Evolutionary conservation across 2,113 vertebrate species (phyloP).

Genomic region (Sardina pilchardus): DNA sequence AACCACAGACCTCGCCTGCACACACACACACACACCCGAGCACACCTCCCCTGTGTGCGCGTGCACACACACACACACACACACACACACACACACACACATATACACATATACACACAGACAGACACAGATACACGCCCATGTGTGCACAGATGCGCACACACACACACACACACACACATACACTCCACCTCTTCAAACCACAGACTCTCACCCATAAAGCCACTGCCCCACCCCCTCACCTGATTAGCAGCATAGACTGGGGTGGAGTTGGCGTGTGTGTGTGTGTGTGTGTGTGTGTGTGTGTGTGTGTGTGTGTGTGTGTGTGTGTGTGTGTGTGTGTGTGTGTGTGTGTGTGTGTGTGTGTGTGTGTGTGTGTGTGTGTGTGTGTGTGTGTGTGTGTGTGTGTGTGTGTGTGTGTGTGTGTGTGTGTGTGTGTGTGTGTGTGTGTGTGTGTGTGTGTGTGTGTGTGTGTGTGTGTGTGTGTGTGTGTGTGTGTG

Average conservation of each 20-base stretch:
- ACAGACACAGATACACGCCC: background rate
- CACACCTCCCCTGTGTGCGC: background rate
- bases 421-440: background rate
- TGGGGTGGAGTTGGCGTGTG: background rate
- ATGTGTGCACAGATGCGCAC: background rate
- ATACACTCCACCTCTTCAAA: constrained; percentile 8
- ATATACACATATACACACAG: constrained; percentile 6
- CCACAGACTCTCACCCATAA: constrained; percentile 47
- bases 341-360: too few species aligned
- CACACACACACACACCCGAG: background rate
- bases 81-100: background rate
- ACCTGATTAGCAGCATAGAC: background rate
- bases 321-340: background rate
- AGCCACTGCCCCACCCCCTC: constrained; percentile 32
- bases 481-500: background rate
- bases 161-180: constrained; percentile 26
- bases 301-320: background rate
- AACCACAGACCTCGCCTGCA: background rate
- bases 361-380: background rate
- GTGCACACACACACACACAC: background rate
- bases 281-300: background rate
- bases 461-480: background rate
- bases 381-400: background rate
- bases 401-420: background rate
- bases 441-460: background rate